Conservation (phyloP, 1,140 invertebrate species). For the Mizuhopecten yessoensis region DNA sequence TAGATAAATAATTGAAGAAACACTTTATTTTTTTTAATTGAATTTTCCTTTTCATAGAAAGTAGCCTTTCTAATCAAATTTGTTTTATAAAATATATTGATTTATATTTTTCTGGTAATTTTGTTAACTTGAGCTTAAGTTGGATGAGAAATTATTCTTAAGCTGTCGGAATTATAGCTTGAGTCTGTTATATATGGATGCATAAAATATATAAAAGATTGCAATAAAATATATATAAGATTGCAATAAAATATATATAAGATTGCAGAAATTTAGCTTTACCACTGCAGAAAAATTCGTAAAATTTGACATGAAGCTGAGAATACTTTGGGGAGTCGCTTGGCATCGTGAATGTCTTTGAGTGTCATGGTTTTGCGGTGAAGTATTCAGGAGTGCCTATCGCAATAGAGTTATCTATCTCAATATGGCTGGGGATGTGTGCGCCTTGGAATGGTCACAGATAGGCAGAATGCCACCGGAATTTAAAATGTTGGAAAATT, state of each 20-base stretch:
- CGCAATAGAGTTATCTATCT: background rate
- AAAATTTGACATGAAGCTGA: background rate
- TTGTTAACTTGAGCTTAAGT: too few species aligned
- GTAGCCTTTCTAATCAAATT: too few species aligned
- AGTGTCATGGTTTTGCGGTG: background rate
- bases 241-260: too few species aligned
- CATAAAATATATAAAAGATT: too few species aligned
- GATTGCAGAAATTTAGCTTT: too few species aligned
- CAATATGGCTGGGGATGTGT: background rate
- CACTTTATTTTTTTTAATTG: too few species aligned
- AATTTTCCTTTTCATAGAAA: too few species aligned
- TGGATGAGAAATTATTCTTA: background rate
- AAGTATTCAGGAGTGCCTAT: background rate
- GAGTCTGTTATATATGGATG: background rate
- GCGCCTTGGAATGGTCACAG: background rate
- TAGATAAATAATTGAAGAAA: too few species aligned
- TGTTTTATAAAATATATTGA: too few species aligned
- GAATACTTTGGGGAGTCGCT: background rate
- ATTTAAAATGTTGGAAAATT: conserved; percentile 6
- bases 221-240: too few species aligned
- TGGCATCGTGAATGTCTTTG: background rate
- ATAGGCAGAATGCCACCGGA: background rate
- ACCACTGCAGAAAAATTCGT: too few species aligned
- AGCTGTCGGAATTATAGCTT: background rate
- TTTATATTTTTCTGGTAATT: too few species aligned